A percentile compares a stretch with the other conserved stretches of the same genome.
These are phyloP conservation scores for Trematomus bernacchii DNA, from an alignment of 2,797 vertebrate genomes.

Conservation along the genomic window DNA sequence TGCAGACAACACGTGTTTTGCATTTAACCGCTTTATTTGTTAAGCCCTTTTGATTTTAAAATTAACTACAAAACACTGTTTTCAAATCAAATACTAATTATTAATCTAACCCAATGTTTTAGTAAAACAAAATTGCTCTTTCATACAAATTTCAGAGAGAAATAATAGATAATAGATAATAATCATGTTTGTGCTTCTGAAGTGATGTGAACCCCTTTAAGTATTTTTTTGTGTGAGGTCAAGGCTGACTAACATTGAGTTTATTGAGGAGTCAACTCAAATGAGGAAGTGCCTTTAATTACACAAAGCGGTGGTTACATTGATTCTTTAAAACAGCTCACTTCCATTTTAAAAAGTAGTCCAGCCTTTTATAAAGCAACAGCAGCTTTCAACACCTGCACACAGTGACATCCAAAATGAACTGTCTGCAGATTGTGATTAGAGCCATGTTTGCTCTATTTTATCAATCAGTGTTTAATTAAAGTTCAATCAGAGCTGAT, in stretches of 20 bases:
- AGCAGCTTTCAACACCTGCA: constrained; percentile 12
- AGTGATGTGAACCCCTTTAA: neutral
- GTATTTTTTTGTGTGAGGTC: neutral
- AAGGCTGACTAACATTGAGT: neutral
- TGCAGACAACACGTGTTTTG: neutral
- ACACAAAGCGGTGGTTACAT: constrained; percentile 21
- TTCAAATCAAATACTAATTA: too few relatives aligned
- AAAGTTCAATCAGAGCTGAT: neutral
- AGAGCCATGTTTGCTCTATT: neutral
- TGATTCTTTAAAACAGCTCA: constrained; percentile 35
- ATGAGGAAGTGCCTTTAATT: constrained; percentile 46
- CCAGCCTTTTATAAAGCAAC: constrained; percentile 28
- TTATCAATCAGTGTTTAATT: neutral
- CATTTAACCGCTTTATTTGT: too few relatives aligned
- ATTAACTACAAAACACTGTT: too few relatives aligned
- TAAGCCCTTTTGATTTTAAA: too few relatives aligned
- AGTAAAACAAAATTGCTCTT: neutral
- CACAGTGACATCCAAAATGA: neutral
- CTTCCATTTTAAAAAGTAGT: constrained; percentile 48
- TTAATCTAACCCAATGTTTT: too few relatives aligned
- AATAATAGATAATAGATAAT: neutral
- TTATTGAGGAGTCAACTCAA: neutral
- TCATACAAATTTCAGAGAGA: neutral
- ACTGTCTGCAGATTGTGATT: neutral
- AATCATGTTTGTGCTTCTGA: neutral